A percentile compares a stretch with the other conserved stretches of the same genome.
phyloP scores from a whole-genome alignment of 2,797 vertebrate genomes.

The Columba guinea region DNA sequence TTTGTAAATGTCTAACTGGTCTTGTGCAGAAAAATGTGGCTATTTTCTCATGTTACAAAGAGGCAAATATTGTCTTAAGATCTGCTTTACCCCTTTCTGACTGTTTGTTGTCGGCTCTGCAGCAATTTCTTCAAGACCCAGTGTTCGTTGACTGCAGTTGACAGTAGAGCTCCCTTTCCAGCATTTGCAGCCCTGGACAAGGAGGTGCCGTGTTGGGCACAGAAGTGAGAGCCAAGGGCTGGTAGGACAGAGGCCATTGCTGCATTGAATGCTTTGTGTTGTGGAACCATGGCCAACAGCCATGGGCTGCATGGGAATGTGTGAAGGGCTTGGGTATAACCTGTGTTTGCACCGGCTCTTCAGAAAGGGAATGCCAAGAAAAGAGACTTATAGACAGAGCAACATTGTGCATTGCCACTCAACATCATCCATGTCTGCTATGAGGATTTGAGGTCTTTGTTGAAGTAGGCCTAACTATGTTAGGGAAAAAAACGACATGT shows the following conservation, averaged over 20 bases:
- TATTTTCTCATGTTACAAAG: background rate
- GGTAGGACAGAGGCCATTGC: background rate
- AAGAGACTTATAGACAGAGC: background rate
- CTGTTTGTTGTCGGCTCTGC: background rate
- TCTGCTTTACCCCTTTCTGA: background rate
- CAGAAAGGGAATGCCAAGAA: background rate
- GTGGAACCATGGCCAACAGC: background rate
- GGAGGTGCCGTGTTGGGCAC: background rate
- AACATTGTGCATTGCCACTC: background rate
- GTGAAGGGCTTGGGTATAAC: background rate
- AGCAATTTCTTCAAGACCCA: background rate
- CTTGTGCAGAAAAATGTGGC: background rate
- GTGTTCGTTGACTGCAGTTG: background rate
- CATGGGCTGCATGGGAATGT: background rate
- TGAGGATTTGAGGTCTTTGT: background rate
- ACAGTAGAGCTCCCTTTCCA: background rate
- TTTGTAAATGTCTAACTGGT: background rate
- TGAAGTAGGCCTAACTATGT: background rate
- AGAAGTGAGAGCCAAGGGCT: background rate
- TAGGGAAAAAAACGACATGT: background rate
- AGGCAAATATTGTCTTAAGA: background rate
- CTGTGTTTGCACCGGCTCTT: background rate
- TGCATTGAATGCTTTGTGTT: background rate
- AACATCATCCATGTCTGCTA: background rate
- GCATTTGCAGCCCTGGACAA: background rate